A percentile compares a stretch with the other conserved stretches of the same genome.
These are phyloP conservation scores for Psilopsiagon aurifrons DNA, from an alignment of 2,113 vertebrate species.

Conservation along the genomic window DNA sequence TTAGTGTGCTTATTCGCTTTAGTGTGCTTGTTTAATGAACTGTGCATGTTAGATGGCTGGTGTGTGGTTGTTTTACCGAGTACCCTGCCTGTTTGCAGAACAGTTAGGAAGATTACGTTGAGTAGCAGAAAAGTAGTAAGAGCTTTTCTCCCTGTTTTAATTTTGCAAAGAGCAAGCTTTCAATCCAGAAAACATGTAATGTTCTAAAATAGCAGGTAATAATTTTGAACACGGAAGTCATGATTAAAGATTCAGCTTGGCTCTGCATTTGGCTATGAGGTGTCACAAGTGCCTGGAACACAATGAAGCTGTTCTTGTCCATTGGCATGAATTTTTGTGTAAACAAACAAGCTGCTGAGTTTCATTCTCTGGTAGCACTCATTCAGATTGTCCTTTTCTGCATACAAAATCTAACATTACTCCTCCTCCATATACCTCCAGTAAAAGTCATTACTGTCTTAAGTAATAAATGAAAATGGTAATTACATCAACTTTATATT, in stretches of 20 bases:
- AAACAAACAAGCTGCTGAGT: neutral
- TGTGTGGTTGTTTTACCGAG: neutral
- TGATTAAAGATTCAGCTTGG: neutral
- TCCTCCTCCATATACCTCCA: neutral
- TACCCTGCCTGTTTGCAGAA: neutral
- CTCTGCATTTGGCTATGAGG: neutral
- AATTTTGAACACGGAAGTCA: neutral
- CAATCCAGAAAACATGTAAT: neutral
- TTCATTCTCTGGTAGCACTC: neutral
- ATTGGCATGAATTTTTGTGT: neutral
- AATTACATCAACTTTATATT: neutral
- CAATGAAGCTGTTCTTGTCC: neutral
- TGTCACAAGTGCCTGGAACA: neutral
- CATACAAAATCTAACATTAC: neutral
- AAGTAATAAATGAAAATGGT: neutral
- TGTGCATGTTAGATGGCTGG: neutral
- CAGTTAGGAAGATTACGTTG: neutral
- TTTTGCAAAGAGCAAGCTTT: neutral
- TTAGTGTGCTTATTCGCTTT: neutral
- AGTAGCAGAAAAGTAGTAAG: neutral
- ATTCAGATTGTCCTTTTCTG: neutral
- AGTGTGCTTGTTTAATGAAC: neutral
- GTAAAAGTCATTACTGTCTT: neutral
- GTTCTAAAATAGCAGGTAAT: neutral
- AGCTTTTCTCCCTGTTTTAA: neutral